Conservation (phyloP, 2,888 invertebrate genomes). For the Chymomyza procnemis region DNA sequence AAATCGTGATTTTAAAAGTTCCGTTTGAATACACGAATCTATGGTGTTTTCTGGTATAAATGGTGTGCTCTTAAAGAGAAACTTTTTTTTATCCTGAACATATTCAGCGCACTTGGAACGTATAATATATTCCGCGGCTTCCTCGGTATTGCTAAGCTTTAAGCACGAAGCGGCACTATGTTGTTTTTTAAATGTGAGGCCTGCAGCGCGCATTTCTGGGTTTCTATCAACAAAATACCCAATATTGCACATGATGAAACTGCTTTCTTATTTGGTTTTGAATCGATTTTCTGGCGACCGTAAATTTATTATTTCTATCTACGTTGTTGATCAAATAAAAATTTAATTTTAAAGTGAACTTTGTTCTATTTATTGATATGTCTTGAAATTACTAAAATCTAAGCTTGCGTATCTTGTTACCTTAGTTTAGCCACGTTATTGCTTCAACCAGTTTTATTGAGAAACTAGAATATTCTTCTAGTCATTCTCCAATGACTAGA, state of each 20-base stretch:
- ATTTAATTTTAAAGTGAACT: no score
- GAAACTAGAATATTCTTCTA: no score
- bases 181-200: slow-evolving; percentile 27
- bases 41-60: slow-evolving; percentile 46
- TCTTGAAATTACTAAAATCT: no score
- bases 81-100: neutral
- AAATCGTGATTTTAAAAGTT: slow-evolving; percentile 71
- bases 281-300: no score
- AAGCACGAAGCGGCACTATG: slow-evolving; percentile 34
- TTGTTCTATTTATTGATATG: no score
- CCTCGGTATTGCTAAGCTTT: slow-evolving; percentile 46
- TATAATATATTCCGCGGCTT: slow-evolving; percentile 64
- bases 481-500: no score
- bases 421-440: no score
- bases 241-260: slow-evolving; percentile 45
- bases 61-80: slow-evolving; percentile 15
- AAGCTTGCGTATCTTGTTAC: no score
- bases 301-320: no score
- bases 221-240: slow-evolving; percentile 59
- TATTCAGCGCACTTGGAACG: slow-evolving; percentile 38
- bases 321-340: no score
- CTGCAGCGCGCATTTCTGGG: slow-evolving; percentile 55
- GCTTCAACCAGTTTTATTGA: no score
- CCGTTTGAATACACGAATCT: slow-evolving; percentile 59
- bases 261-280: no score